Conservation (phyloP, 2,888 invertebrate genomes). For the Venustoraphidia nigricollis region DNA sequence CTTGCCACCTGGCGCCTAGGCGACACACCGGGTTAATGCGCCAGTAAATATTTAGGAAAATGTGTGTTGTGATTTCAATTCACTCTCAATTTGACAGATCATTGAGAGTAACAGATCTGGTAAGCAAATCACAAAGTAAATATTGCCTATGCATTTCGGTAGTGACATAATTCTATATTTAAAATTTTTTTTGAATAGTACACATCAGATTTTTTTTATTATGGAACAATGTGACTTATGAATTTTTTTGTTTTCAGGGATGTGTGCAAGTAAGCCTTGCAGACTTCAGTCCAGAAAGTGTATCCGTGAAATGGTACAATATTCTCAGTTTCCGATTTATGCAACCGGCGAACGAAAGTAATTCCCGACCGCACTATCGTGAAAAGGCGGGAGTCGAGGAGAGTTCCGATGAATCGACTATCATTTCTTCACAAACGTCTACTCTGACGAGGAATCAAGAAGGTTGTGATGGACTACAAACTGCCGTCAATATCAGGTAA, state of each 20-base stretch:
- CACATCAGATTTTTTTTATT: no score
- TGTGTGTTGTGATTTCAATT: background rate
- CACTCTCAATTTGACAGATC: no score
- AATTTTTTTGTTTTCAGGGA: conserved; percentile 44
- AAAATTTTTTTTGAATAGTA: no score
- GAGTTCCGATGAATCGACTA: conserved; percentile 91
- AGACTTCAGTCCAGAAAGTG: conserved; percentile 74
- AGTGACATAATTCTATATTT: no score
- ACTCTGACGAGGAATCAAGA: conserved; percentile 85
- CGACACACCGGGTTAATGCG: no score
- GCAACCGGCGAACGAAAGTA: conserved; percentile 37
- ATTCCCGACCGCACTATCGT: conserved; percentile 15
- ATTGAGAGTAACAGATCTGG: background rate
- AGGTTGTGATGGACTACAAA: conserved; percentile 35
- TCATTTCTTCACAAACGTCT: conserved; percentile 91
- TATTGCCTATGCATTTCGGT: background rate
- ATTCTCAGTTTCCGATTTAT: conserved; percentile 71
- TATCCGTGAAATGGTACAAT: conserved; percentile 87
- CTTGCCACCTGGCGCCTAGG: no score
- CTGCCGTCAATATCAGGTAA: conserved; percentile 30
- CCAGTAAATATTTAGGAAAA: background rate
- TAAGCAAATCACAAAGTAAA: background rate
- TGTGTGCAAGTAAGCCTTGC: conserved; percentile 91
- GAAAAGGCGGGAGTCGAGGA: conserved; percentile 45
- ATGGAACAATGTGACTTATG: background rate